These are phyloP conservation scores for Pipa parva DNA, from an alignment of 2,113 vertebrate species.

Conservation along the genomic window DNA sequence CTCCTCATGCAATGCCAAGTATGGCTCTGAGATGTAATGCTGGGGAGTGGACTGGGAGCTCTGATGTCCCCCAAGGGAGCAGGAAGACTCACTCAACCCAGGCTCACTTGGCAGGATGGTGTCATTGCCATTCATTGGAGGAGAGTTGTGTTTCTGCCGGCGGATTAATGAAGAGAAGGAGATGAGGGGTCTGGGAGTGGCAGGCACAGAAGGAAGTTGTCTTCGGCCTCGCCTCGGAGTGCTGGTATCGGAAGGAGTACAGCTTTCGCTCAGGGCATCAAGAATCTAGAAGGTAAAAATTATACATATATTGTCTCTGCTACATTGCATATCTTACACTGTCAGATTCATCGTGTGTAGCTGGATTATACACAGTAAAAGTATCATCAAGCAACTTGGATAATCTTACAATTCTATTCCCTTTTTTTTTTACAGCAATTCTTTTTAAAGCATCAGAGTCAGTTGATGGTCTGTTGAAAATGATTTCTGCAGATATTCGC, in stretches of 20 bases:
- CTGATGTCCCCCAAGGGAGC: slow-evolving; percentile 54
- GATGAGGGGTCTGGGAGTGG: slow-evolving; percentile 86
- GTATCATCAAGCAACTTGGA: no score
- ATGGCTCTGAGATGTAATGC: slow-evolving; percentile 93
- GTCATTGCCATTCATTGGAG: slow-evolving; percentile 57
- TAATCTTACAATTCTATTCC: no score
- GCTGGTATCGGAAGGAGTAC: slow-evolving; percentile 79
- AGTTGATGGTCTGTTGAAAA: no score
- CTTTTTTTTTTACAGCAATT: no score
- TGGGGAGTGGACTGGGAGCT: slow-evolving; percentile 77
- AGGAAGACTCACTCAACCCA: slow-evolving; percentile 62
- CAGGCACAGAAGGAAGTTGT: slow-evolving; percentile 89
- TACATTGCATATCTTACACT: no score
- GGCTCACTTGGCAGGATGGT: slow-evolving; percentile 54
- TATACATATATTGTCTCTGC: no score
- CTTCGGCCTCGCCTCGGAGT: slow-evolving; percentile 82
- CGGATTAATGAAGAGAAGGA: slow-evolving; percentile 86
- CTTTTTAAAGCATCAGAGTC: no score
- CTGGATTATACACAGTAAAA: no score
- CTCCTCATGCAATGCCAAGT: slow-evolving; percentile 84
- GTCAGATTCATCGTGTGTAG: no score
- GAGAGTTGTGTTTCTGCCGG: slow-evolving; percentile 61
- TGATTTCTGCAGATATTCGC: no score
- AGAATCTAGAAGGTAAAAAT: slow-evolving; percentile 65
- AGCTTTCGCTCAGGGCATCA: slow-evolving; percentile 73